Percentiles rank a stretch among this genome's conserved stretches.
Conservation (phyloP, 2,888 invertebrate species). For the Andrena trimmerana region DNA sequence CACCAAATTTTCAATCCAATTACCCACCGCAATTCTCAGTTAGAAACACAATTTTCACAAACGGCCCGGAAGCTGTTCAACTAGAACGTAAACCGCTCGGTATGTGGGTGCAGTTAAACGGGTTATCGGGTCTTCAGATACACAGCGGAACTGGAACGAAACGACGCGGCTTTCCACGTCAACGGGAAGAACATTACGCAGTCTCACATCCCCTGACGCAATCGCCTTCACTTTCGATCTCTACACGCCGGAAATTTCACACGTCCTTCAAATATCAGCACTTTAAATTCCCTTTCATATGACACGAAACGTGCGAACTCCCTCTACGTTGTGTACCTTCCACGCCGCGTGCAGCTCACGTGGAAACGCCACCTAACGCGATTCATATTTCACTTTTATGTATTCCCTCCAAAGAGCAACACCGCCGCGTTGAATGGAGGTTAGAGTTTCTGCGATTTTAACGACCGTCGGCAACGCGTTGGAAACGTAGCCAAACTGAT, state of each 20-base stretch:
- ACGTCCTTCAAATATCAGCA: not conserved
- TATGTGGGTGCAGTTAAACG: slow-evolving; percentile 59
- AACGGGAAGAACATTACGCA: slow-evolving; percentile 27
- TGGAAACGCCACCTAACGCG: not conserved
- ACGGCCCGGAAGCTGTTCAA: slow-evolving; percentile 42
- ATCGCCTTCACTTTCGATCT: not conserved
- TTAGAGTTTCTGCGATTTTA: slow-evolving; percentile 1
- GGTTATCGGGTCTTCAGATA: slow-evolving; percentile 54
- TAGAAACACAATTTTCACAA: not conserved
- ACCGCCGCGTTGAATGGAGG: slow-evolving; percentile 9
- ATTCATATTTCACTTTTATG: not conserved
- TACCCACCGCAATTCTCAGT: not conserved
- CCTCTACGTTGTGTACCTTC: too few species aligned
- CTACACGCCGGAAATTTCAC: not conserved
- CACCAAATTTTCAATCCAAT: not conserved
- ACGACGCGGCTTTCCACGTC: slow-evolving; percentile 20
- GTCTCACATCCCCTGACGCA: slow-evolving; percentile 8
- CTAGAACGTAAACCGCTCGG: slow-evolving; percentile 43
- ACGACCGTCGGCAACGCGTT: slow-evolving; percentile 5
- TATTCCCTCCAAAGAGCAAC: slow-evolving; percentile 7
- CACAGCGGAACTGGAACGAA: slow-evolving; percentile 26
- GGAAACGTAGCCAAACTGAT: not conserved
- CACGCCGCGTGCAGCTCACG: not conserved
- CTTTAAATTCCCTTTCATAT: not conserved
- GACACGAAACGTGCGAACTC: not conserved